Evolutionary conservation across 2,797 vertebrate species (phyloP).

Genomic region (Yasuhikotakia modesta): DNA sequence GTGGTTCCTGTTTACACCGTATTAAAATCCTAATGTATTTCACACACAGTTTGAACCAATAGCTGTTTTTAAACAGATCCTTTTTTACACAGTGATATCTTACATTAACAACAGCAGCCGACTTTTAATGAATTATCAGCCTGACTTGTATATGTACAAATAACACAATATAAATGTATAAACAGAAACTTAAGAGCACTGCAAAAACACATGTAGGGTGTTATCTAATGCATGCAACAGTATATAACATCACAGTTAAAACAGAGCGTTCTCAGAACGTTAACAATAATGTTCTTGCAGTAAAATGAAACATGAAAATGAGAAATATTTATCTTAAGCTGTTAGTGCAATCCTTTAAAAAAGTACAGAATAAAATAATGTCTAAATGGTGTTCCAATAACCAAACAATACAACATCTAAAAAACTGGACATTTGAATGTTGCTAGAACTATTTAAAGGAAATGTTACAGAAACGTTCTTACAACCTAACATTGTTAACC

Average conservation of each 20-base stretch:
- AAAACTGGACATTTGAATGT: too few relatives aligned
- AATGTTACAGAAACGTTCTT: too few relatives aligned
- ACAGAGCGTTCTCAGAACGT: too few relatives aligned
- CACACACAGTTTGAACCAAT: constrained; percentile 69
- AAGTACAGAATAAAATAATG: too few relatives aligned
- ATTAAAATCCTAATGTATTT: constrained; percentile 60
- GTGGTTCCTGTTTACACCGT: constrained; percentile 70
- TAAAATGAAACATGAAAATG: too few relatives aligned
- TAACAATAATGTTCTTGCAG: too few relatives aligned
- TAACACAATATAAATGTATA: neutral
- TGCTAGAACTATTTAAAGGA: too few relatives aligned
- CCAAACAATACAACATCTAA: too few relatives aligned
- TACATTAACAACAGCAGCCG: constrained; percentile 70
- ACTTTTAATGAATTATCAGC: constrained; percentile 65
- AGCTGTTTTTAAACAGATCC: constrained; percentile 44
- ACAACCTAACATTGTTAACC: too few relatives aligned
- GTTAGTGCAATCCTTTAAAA: too few relatives aligned
- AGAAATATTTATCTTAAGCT: too few relatives aligned
- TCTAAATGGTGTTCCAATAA: too few relatives aligned
- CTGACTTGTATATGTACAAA: neutral
- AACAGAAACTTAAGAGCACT: neutral
- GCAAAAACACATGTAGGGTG: neutral
- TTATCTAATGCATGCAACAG: neutral
- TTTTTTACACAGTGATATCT: constrained; percentile 67
- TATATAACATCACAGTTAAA: neutral